phyloP scores from a whole-genome alignment of 2,797 vertebrate species.

The Agapornis canus region DNA sequence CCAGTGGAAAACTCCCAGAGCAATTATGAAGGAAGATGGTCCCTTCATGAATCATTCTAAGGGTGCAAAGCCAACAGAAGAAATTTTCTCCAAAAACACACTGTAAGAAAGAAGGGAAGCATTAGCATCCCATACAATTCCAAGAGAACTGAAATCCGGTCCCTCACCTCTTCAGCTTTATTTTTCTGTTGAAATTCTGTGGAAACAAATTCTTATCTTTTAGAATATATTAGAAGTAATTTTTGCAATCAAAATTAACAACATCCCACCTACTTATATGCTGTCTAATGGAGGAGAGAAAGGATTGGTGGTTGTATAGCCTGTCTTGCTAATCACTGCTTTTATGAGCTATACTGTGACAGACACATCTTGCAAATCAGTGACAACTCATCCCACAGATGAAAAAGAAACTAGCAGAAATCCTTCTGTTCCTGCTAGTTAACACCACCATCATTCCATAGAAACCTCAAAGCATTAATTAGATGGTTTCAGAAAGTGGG shows the following conservation, averaged over 20 bases:
- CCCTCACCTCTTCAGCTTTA: neutral
- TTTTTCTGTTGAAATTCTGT: neutral
- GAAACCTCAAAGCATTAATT: constrained; percentile 72
- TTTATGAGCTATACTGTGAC: neutral
- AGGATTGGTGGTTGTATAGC: neutral
- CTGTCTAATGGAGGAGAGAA: neutral
- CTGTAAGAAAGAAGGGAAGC: neutral
- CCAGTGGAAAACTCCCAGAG: neutral
- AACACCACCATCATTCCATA: constrained; percentile 40
- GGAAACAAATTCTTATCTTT: neutral
- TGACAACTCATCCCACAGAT: constrained; percentile 35
- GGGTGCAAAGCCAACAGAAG: neutral
- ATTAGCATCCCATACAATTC: neutral
- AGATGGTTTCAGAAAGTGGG: constrained; percentile 68
- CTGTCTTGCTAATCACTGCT: constrained; percentile 5
- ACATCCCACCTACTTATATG: neutral
- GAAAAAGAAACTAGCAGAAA: constrained; percentile 44
- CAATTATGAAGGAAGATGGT: neutral
- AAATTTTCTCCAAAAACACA: neutral
- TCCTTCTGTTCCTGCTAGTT: constrained; percentile 43
- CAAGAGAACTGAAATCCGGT: neutral
- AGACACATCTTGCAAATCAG: constrained; percentile 24
- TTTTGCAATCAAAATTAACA: constrained; percentile 35
- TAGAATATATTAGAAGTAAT: neutral
- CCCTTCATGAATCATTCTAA: neutral